phyloP scores from a whole-genome alignment of 2,888 invertebrate genomes.

The Agrochola circellaris region DNA sequence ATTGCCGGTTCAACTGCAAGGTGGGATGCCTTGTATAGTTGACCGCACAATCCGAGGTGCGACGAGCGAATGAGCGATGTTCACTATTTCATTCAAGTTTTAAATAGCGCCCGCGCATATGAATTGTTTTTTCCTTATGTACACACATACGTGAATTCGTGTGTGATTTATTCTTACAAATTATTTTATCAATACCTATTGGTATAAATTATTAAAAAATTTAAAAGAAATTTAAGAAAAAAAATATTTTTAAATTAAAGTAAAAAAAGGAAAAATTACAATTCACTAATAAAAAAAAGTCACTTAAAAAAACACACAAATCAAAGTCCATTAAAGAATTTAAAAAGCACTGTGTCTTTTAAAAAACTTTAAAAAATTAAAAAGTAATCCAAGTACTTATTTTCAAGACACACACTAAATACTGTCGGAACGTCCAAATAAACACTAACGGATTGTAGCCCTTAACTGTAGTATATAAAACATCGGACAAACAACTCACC shows the following conservation, averaged over 20 bases:
- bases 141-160: conserved; percentile 1
- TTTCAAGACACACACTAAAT: neutral
- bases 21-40: conserved; percentile 62
- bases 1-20: conserved; percentile 65
- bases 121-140: conserved; percentile 47
- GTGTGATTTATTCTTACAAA: conserved; percentile 8
- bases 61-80: conserved; percentile 48
- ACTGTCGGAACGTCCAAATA: conserved; percentile 9
- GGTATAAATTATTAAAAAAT: neutral
- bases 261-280: too few species aligned
- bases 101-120: conserved; percentile 13
- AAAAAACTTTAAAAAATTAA: neutral
- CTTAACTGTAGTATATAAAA: conserved; percentile 17
- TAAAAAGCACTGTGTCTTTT: neutral
- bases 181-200: conserved; percentile 5
- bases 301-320: neutral
- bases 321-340: neutral
- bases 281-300: neutral
- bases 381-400: neutral
- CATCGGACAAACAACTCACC: neutral
- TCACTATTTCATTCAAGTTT: conserved; percentile 27
- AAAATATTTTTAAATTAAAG: neutral
- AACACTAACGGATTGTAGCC: neutral
- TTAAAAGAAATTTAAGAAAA: neutral
- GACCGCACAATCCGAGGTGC: conserved; percentile 65